phyloP scores from a whole-genome alignment of 2,888 invertebrate species.

The Stomorhina lunata region DNA sequence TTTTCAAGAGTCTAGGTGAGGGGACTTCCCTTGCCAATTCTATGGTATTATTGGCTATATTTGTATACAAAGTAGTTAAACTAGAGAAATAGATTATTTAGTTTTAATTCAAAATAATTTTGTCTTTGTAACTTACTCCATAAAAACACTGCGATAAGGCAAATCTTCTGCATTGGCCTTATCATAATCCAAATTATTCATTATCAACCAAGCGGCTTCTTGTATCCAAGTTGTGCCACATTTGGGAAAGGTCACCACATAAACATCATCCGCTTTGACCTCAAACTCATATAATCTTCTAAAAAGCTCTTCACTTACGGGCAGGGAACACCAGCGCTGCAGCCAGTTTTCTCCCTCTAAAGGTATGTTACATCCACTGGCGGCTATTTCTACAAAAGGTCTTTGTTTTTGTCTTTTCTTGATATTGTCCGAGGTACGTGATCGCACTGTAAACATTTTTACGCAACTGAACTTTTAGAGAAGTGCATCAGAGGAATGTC shows the following conservation, averaged over 20 bases:
- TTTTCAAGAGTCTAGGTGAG: constrained; percentile 68
- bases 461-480: constrained; percentile 10
- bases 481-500: too few relatives aligned
- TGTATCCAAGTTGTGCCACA: constrained; percentile 72
- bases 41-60: constrained; percentile 1
- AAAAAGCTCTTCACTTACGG: neutral
- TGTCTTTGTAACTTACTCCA: constrained; percentile 67
- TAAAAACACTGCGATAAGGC: constrained; percentile 39
- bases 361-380: constrained; percentile 52
- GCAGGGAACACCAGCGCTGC: constrained; percentile 63
- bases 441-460: constrained; percentile 37
- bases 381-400: constrained; percentile 25
- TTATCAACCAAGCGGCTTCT: constrained; percentile 70
- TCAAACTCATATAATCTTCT: constrained; percentile 63
- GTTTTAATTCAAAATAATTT: neutral
- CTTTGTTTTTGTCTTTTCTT: constrained; percentile 20
- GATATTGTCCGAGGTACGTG: constrained; percentile 34
- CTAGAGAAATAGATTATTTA: neutral
- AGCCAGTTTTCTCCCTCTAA: constrained; percentile 56
- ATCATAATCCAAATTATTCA: constrained; percentile 69
- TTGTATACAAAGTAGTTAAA: neutral
- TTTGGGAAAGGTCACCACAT: constrained; percentile 68
- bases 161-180: constrained; percentile 57
- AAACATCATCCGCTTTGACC: constrained; percentile 68
- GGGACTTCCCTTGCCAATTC: constrained; percentile 31